Conservation (phyloP, 2,113 vertebrate species). For the Atractosteus spatula region DNA sequence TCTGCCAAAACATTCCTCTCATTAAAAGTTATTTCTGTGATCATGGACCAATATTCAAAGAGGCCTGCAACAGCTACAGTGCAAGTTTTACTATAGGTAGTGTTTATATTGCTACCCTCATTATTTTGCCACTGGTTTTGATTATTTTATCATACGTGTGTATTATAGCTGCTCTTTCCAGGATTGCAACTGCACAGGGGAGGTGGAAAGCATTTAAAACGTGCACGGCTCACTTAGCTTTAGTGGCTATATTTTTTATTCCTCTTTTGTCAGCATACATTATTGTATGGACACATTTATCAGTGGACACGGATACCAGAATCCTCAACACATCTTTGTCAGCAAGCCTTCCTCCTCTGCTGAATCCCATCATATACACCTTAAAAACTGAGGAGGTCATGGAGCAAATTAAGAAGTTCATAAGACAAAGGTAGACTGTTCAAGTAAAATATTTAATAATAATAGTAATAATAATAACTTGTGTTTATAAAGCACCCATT, state of each 20-base stretch:
- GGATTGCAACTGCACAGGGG: background rate
- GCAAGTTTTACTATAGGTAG: background rate
- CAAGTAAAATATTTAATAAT: background rate
- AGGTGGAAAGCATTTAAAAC: conserved; percentile 13
- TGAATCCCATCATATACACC: background rate
- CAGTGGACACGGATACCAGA: background rate
- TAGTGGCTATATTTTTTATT: conserved; percentile 4
- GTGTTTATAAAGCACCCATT: too few relatives aligned
- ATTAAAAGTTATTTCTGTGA: conserved; percentile 13
- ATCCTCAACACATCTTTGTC: background rate
- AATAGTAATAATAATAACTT: too few relatives aligned
- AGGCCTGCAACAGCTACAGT: background rate
- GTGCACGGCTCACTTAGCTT: background rate
- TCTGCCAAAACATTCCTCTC: background rate
- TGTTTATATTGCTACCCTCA: background rate
- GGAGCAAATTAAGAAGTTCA: background rate
- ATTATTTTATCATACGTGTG: background rate
- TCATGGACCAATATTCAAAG: background rate
- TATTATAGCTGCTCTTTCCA: background rate
- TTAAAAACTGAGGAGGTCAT: background rate
- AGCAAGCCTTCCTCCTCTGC: background rate
- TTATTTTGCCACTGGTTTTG: background rate
- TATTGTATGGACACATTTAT: background rate
- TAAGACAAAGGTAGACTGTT: background rate
- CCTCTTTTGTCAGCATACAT: background rate